Evolutionary conservation across 1,140 invertebrate species (phyloP).

Genomic region (Euwallacea fornicatus): DNA sequence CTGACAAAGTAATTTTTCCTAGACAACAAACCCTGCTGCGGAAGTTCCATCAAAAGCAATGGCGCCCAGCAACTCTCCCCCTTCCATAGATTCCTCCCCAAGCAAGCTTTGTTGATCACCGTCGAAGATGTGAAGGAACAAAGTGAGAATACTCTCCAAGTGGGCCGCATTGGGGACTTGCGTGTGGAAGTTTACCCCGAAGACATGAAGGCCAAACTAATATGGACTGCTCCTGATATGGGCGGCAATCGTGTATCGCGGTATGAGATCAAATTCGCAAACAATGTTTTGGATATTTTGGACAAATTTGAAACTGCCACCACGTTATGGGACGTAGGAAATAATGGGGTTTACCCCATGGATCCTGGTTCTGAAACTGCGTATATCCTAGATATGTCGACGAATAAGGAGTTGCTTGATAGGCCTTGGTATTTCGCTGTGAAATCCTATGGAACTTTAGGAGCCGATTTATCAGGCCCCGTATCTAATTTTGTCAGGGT

Average conservation of each 20-base stretch:
- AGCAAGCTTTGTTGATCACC: constrained; percentile 53
- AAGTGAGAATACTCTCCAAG: constrained; percentile 35
- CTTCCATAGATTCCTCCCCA: constrained; percentile 56
- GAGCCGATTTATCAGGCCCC: constrained; percentile 52
- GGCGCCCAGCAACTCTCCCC: constrained; percentile 54
- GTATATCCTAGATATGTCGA: constrained; percentile 55
- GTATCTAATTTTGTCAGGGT: constrained; percentile 62
- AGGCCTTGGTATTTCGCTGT: constrained; percentile 58
- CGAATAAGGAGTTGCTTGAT: constrained; percentile 54
- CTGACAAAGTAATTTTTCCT: constrained; percentile 33
- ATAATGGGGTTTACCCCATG: constrained; percentile 51
- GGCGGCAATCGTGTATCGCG: constrained; percentile 54
- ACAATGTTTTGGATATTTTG: constrained; percentile 53
- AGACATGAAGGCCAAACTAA: constrained; percentile 54
- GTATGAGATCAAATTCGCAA: constrained; percentile 58
- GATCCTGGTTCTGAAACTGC: constrained; percentile 54
- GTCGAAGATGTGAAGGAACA: constrained; percentile 47
- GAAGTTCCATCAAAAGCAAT: constrained; percentile 54
- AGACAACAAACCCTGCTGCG: constrained; percentile 55
- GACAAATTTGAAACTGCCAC: constrained; percentile 54
- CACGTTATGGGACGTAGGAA: constrained; percentile 50
- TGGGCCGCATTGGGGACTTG: constrained; percentile 57
- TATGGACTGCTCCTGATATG: constrained; percentile 62
- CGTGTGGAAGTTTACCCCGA: constrained; percentile 50
- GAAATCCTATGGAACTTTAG: constrained; percentile 53